Base-by-base conservation (phyloP, 2,113 vertebrate species). In the Hystrix cristata region DNA sequence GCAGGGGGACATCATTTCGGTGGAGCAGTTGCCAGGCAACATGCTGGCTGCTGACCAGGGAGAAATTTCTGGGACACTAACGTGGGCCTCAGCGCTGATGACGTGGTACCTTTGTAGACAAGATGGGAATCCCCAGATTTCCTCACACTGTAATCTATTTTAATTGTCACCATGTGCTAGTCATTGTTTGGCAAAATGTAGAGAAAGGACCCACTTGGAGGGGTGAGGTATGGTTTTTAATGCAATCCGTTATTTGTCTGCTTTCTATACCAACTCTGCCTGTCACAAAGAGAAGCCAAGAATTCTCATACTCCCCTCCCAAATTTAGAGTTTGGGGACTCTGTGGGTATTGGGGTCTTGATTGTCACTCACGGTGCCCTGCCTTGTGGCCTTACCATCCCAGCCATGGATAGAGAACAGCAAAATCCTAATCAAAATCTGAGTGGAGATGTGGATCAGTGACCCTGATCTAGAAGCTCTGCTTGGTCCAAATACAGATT, bases 91-190 rank as follows among this genome's bases (percentile, higher is more conserved):
- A 38, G 59, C 11, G 25, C 7, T 48, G 64, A 79, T 25, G 71
- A 91, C 15, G 4, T 34, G 55, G 72, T 29, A 9, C 13, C 34
- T 94, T 85, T 57, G 38, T 79, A 89, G 59, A 46, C 59, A 71
- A 57, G 13, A 14, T 59, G 71, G 69, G 16, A 53, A 57, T 67
- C 48, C 31, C 79, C 85, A 31, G 10, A 64, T 64, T 87, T 80
- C 78, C 65, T 60, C 90, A 88, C 64, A n/a, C 14, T 69, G 7
- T 87, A 62, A 62, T 78, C 59, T 27, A 64, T 74, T 78, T 95
- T 95, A 94, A 89, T 94, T 82, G 23, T 29, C 55, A 9, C 12
- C 48, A 12, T 94, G 67, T 65, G 78, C 64, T 69, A 53, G 57
- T 43, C 23, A 10, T 59, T 87, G 48, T 51, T 94, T 72, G 55